phyloP scores from a whole-genome alignment of 2,888 invertebrate genomes.

The Holacanthella duospinosa region DNA sequence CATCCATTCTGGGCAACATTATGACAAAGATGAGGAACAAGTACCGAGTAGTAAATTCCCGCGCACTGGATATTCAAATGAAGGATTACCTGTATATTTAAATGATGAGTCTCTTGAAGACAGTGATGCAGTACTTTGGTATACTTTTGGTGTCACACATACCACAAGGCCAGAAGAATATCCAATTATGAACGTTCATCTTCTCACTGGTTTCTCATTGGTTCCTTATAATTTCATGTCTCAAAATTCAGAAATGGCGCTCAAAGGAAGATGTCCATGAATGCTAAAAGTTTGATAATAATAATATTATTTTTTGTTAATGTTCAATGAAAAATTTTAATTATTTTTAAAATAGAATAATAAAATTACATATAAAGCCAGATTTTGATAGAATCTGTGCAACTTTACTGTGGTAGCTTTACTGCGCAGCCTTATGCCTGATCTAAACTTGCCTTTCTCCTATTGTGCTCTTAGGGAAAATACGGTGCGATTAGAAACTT shows the following conservation, averaged over 20 bases:
- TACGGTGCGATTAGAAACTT: no score
- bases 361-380: no score
- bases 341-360: no score
- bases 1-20: constrained; percentile 3
- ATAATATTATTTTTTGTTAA: not conserved
- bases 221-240: not conserved
- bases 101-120: not conserved
- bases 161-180: not conserved
- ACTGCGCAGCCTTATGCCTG: no score
- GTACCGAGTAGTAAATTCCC: not conserved
- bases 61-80: not conserved
- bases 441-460: no score
- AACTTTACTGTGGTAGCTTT: no score
- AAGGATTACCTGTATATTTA: constrained; percentile 1
- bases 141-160: not conserved
- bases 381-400: no score
- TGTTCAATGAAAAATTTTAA: no score
- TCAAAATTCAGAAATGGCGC: not conserved
- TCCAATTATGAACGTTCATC: constrained; percentile 3
- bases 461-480: no score
- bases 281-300: not conserved
- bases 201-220: not conserved
- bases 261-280: not conserved
- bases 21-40: constrained; percentile 6
- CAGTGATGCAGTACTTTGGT: not conserved